Evolutionary conservation across 2,797 vertebrate species (phyloP), one percentile per base, ranked within the genome.

Genomic region (Phrynocephalus guinanensis): DNA sequence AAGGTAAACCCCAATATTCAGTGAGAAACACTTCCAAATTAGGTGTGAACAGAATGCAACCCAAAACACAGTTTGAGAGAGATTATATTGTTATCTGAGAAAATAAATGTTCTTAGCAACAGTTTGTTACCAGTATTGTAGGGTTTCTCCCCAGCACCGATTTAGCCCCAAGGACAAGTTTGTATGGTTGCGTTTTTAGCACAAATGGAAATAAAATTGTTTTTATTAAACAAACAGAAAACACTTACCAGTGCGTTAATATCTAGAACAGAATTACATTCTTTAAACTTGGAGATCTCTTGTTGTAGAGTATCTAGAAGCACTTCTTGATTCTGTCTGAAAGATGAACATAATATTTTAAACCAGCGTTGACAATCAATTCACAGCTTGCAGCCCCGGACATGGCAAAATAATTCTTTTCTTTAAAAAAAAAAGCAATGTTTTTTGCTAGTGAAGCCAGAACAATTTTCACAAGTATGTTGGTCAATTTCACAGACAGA

Each of bases 221-320:
- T 81, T 44, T 50, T 66, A 85, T 89, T 76, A 87, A 91, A 83
- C 18, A 30, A 44, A n/a, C 85, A 93, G 80, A 75, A 44, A 11
- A 86, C 26, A 97, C 97, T 95, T 95, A 99, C 99, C 98, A 99
- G 96, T 83, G 97, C 96, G 89, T 98, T 98, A 72, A 99, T 98
- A 94, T 99, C 98, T 94, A 98, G 92, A 94, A 98, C 95, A 76
- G 97, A 94, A 92, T 98, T 98, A 87, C 98, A 99, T 77, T 99
- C 99, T 93, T 96, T 97, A 94, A 99, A 98, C 95, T 99, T 99
- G 70, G 97, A 97, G 92, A 99, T 98, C 96, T 99, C 99, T 94
- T 99, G 99, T 87, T 99, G 98, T 96, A 99, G 92, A 1, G 99
- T 99, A 93, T 99, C 99, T 87, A 99, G 95, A 91, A 99, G 94